Evolutionary conservation across 2,888 invertebrate genomes (phyloP), one percentile per base, ranked within the genome.

Genomic region (Calliopum simillimum): DNA sequence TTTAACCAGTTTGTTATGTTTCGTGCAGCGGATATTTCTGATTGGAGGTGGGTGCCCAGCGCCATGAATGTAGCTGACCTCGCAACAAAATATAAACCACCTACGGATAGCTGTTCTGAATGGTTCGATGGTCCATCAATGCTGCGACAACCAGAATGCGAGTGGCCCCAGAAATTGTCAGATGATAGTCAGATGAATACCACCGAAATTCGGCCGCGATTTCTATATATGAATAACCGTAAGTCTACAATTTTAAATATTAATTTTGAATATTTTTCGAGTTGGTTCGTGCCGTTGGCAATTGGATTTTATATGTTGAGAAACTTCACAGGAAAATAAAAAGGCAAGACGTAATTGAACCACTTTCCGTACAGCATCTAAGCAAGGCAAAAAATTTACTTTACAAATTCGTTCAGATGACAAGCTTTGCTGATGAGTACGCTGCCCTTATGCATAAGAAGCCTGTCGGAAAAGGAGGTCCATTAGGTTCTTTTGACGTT

Each of bases 71-170:
- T n/a, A n/a, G n/a, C n/a, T n/a, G 47, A 47, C n/a, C 13, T 47
- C 47, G 47, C 47, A n/a, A 47, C 47, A n/a, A 4, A 47, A 47
- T n/a, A 13, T 6, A 47, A 47, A n/a, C 47, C 47, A 47, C 13
- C 13, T 47, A 2, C n/a, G 14, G 47, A 47, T n/a, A 47, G 13
- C 6, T 13, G n/a, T n/a, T n/a, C 13, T n/a, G 2, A 6, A 6
- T 47, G 47, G 47, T 47, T 47, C n/a, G n/a, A 47, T 2, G 70
- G 74, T n/a, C n/a, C n/a, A 3, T 44, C 47, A 47, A 47, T 47
- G 62, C 44, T 70, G 21, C 11, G 3, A 4, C 2, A 3, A 2
- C 16, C 25, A 11, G 47, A 47, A 47, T 13, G n/a, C 6, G 4
- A 47, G n/a, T 47, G 47, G 47, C 47, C 47, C 1, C 43, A 47